Conservation (phyloP, 2,888 invertebrate species). For the Clanis bilineata region DNA sequence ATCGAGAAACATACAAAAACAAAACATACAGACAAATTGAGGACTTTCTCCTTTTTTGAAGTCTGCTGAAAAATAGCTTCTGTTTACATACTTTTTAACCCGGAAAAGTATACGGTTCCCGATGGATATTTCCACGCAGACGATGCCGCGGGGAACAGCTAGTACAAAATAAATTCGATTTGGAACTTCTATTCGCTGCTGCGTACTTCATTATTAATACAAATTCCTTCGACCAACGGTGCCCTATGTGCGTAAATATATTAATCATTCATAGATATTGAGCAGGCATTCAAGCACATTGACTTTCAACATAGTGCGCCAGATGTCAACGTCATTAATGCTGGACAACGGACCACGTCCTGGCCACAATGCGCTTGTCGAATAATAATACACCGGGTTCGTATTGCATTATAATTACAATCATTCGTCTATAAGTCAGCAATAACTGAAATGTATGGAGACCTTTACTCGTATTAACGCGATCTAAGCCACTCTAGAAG, state of each 20-base stretch:
- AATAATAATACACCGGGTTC: conserved; percentile 27
- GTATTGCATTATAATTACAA: conserved; percentile 34
- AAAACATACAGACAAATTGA: too few species aligned
- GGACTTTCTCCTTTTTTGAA: too few species aligned
- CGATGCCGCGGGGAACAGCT: too few species aligned
- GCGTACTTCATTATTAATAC: too few species aligned
- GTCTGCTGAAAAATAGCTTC: too few species aligned
- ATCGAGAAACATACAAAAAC: too few species aligned
- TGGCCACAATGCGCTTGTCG: conserved; percentile 31
- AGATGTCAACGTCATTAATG: conserved; percentile 35
- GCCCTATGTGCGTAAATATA: conserved; percentile 15
- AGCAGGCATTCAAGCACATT: conserved; percentile 25
- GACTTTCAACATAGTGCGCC: conserved; percentile 36
- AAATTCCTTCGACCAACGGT: not conserved
- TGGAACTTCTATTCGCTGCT: too few species aligned
- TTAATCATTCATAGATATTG: conserved; percentile 5
- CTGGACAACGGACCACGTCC: conserved; percentile 34
- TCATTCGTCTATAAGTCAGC: not conserved
- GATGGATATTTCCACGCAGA: too few species aligned
- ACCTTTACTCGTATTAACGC: not conserved
- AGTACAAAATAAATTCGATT: too few species aligned
- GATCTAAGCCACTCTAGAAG: too few species aligned
- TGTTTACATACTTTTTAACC: too few species aligned
- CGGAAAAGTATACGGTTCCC: too few species aligned
- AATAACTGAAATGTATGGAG: not conserved